Base-by-base conservation (phyloP, 2,113 vertebrate genomes). In the Pardalotus punctatus region DNA sequence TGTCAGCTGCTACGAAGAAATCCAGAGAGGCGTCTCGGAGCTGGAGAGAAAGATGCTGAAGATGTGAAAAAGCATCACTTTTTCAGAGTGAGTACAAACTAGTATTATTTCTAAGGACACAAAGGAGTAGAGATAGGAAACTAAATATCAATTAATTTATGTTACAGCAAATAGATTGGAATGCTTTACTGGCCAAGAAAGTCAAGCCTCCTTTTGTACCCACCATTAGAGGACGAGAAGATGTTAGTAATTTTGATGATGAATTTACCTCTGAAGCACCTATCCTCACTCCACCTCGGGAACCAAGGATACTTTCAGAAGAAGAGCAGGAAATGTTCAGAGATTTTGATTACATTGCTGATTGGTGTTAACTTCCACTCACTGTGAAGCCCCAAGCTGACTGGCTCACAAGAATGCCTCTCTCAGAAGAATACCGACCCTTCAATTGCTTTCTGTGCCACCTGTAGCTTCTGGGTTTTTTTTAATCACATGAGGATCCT, bases 261-360 rank as follows among this genome's bases (percentile, higher is more conserved):
- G 99, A 99, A 98, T 99, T 99, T 98, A 99, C 99, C 98, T 99
- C 98, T 88, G 99, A 99, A 98, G 98, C 98, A 81, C 99, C 99
- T 42, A 98, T 99, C 97, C 98, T 99, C 92, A 99, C 99, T 94
- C 99, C 99, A 56, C 99, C 99, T 78, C 98, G 99, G 94, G 99
- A 99, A 96, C 99, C 99, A 58, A 97, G 99, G 98, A 97, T 98
- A 98, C 99, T 99, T 94, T 98, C 97, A 43, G 98, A 98, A 69
- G 99, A 98, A 73, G 99, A 99, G 94, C 99, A 99, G 97, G 98
- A 98, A 96, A 98, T 99, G 98, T 99, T 99, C 97, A 98, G 97
- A 95, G 99, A 99, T 98, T 99, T 99, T 97, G 99, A 99, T 97
- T 99, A 99, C 97, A 99, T 99, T 77, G 99, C 99, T 91, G 99